A percentile compares a stretch with the other conserved stretches of the same genome.
phyloP scores from a whole-genome alignment of 2,888 invertebrate genomes.

The Smittia aterrima region DNA sequence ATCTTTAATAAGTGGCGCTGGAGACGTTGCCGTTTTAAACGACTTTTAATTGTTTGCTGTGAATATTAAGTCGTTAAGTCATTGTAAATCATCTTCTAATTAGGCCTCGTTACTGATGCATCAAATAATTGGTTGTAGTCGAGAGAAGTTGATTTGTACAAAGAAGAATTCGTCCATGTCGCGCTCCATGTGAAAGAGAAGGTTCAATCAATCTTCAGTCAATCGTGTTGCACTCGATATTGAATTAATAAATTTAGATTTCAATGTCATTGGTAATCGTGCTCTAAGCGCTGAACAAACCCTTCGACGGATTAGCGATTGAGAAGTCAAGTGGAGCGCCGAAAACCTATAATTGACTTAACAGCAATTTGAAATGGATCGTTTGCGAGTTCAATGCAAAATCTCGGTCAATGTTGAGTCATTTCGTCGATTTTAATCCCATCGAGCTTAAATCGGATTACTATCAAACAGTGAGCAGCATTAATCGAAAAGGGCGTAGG shows the following conservation, averaged over 20 bases:
- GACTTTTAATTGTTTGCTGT: not conserved
- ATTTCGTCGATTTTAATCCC: no score
- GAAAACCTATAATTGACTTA: no score
- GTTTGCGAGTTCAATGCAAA: no score
- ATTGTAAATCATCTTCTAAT: not conserved
- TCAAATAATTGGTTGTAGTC: not conserved
- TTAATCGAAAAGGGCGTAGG: not conserved
- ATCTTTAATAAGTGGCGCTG: not conserved
- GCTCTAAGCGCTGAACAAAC: not conserved
- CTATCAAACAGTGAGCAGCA: not conserved
- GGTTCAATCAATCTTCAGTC: not conserved
- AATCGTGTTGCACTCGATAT: slow-evolving; percentile 29
- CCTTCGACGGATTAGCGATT: no score
- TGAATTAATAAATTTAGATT: not conserved
- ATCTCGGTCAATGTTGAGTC: no score
- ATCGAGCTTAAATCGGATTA: no score
- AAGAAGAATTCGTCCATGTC: not conserved
- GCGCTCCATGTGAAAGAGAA: not conserved
- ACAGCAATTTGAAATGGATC: no score
- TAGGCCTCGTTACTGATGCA: not conserved
- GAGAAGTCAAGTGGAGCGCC: no score
- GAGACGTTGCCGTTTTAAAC: no score
- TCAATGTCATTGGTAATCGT: slow-evolving; percentile 3
- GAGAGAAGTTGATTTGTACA: no score
- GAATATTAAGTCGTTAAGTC: not conserved